These are phyloP conservation scores for Syndactyla subalaris DNA, from an alignment of 2,797 vertebrate species.

Conservation along the genomic window DNA sequence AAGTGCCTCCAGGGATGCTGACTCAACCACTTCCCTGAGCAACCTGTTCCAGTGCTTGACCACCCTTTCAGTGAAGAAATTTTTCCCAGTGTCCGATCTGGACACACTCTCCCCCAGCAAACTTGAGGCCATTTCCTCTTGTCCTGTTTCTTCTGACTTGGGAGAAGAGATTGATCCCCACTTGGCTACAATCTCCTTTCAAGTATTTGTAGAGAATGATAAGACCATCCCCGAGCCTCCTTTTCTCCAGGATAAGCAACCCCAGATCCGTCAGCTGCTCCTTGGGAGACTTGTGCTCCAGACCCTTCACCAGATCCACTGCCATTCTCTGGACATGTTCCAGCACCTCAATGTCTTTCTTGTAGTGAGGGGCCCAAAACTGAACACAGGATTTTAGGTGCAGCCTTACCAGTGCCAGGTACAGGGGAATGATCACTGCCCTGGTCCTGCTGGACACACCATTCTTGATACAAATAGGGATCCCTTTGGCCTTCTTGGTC, in stretches of 20 bases:
- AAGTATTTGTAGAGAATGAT: not conserved
- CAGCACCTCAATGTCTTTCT: not conserved
- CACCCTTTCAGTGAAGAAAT: not conserved
- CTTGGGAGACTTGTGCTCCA: not conserved
- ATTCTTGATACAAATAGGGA: not conserved
- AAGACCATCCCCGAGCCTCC: not conserved
- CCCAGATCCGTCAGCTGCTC: not conserved
- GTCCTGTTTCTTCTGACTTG: not conserved
- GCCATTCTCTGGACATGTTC: accelerated
- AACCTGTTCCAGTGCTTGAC: not conserved
- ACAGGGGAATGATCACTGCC: not conserved
- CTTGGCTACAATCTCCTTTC: not conserved
- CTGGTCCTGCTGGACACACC: not conserved
- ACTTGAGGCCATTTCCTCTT: not conserved
- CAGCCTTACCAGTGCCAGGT: not conserved
- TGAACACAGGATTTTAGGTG: not conserved
- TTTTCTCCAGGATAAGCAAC: not conserved
- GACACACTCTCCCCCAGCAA: not conserved
- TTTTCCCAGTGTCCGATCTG: not conserved
- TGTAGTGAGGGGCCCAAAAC: not conserved
- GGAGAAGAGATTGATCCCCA: not conserved
- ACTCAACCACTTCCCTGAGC: not conserved
- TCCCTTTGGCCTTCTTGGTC: not conserved
- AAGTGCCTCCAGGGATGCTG: not conserved
- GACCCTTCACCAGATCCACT: not conserved